Conservation (phyloP, 2,113 vertebrate genomes). For the Gasterosteus nipponicus region DNA sequence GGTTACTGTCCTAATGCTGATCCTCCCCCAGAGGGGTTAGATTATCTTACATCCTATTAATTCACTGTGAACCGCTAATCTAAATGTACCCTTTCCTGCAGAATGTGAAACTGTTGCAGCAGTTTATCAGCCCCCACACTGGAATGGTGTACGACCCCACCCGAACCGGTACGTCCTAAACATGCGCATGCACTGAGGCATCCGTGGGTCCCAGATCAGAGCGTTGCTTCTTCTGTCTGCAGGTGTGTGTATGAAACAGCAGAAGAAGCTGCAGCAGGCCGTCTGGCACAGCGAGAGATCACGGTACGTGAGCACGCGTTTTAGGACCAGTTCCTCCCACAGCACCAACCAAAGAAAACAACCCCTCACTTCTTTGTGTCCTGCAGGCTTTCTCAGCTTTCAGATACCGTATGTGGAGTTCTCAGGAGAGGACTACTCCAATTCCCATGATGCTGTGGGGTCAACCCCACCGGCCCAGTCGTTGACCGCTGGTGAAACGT, state of each 20-base stretch:
- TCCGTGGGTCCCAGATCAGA: neutral
- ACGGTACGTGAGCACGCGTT: constrained; percentile 75
- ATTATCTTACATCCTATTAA: no score
- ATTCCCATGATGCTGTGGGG: constrained; percentile 85
- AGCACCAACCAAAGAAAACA: no score
- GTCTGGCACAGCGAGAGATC: constrained; percentile 83
- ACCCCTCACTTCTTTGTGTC: neutral
- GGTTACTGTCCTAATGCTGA: no score
- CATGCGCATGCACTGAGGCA: fast-evolving
- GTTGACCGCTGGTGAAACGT: constrained; percentile 63
- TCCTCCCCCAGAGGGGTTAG: no score
- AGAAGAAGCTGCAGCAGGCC: constrained; percentile 83
- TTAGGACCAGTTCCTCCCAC: no score
- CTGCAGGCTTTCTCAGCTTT: constrained; percentile 84
- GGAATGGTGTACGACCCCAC: constrained; percentile 84
- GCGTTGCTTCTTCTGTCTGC: neutral
- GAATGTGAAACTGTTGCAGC: constrained; percentile 90
- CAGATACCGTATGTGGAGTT: constrained; percentile 80
- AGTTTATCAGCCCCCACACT: constrained; percentile 87
- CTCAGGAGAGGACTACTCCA: constrained; percentile 82
- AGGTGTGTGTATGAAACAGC: constrained; percentile 92
- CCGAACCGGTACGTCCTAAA: constrained; percentile 80
- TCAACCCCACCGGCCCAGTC: constrained; percentile 77
- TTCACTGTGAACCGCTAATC: neutral
- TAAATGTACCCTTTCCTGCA: constrained; percentile 38